Evolutionary conservation across 2,888 invertebrate species (phyloP), one percentile per base, ranked within the genome.

Genomic region (Bedellia somnulentella): DNA sequence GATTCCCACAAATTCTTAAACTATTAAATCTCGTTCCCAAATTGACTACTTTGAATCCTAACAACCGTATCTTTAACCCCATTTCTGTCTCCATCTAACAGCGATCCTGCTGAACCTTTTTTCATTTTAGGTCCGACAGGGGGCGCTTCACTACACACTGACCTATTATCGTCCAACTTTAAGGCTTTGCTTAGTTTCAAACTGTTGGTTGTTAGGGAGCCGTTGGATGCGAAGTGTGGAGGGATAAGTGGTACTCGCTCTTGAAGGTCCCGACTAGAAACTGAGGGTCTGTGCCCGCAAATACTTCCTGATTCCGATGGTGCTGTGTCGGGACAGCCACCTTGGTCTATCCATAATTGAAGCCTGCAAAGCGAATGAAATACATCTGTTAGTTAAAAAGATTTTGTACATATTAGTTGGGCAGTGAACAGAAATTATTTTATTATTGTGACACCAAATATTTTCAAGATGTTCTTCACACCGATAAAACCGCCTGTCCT

Each of bases 61-160:
- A 75, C 61, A 5, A 77, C 53, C 1, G 75, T 75, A 10, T 77
- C 77, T 36, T 47, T 61, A n/a, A 66, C 35, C n/a, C n/a, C n/a
- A n/a, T n/a, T n/a, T 45, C 57, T 66, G 12, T 73, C 73, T 1
- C 58, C 49, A 23, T 77, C 77, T 26, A 73, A 59, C 6, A 77
- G 60, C 0, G 77, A 76, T 6, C 63, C 70, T 2, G 71, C 63
- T 37, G 75, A 75, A 27, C 60, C 66, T 46, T 76, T 77, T 35
- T 75, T 73, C 2, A 58, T 48, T 37, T 68, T 66, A 3, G 71
- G 73, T 2, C 53, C 66, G 6, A 68, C 27, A 11, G 36, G 47
- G 2, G 75, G 71, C 6, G 66, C 62, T 43, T 77, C 70, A 36
- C 76, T 64, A 43, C 73, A 63, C 0, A 63, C 61, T 14, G 73